A percentile compares a stretch with the other conserved stretches of the same genome.
Conservation (phyloP, 2,113 vertebrate species). For the Nothoprocta perdicaria region DNA sequence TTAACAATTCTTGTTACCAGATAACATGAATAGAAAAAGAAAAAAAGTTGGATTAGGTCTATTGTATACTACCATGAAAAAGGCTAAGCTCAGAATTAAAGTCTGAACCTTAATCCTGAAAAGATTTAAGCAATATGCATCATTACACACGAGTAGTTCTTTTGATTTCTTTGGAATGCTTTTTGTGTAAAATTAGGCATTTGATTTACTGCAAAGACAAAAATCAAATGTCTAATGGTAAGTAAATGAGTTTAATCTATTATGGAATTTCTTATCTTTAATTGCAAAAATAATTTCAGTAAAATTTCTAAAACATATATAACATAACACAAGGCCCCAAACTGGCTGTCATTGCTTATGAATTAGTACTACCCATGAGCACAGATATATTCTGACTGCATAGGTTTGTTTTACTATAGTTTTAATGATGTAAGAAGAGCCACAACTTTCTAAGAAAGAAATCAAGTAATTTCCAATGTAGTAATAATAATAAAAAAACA, state of each 20-base stretch:
- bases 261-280: neutral
- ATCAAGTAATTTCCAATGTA: neutral
- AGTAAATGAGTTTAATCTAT: neutral
- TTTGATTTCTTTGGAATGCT: neutral
- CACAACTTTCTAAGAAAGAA: neutral
- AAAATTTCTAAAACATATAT: neutral
- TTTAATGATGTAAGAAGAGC: neutral
- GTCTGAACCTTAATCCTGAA: neutral
- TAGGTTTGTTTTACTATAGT: neutral
- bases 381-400: accelerated
- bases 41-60: neutral
- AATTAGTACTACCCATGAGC: neutral
- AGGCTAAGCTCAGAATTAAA: neutral
- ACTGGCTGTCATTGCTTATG: neutral
- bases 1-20: neutral
- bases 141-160: neutral
- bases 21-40: neutral
- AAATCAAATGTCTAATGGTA: neutral
- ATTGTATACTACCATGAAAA: neutral
- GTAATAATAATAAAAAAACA: neutral
- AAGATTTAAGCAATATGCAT: neutral
- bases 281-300: neutral
- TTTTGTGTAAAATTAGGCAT: neutral
- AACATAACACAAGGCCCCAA: neutral
- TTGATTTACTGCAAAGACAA: neutral